These are phyloP conservation scores for Cantharis nigra DNA, from an alignment of 2,888 invertebrate genomes.

Conservation along the genomic window DNA sequence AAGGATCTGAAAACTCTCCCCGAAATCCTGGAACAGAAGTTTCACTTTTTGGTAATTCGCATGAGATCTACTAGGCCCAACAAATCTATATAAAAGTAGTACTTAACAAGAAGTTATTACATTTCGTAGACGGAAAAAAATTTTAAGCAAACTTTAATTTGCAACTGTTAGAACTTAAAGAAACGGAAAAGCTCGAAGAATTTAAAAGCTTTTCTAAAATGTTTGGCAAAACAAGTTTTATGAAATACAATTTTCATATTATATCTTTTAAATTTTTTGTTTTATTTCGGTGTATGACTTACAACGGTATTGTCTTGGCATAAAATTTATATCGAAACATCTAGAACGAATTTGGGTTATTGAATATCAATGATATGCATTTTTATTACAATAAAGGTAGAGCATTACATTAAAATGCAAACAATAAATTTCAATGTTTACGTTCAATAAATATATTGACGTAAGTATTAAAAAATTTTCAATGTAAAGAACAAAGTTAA, in stretches of 20 bases:
- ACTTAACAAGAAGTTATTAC: conserved; percentile 7
- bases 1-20: conserved; percentile 95
- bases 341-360: background rate
- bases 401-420: background rate
- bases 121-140: background rate
- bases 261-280: background rate
- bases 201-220: background rate
- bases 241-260: background rate
- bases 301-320: background rate
- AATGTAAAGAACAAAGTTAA: background rate
- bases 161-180: background rate
- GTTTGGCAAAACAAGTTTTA: background rate
- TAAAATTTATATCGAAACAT: background rate
- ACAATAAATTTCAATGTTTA: background rate
- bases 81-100: conserved; percentile 43
- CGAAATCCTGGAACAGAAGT: conserved; percentile 84
- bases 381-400: background rate
- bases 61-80: conserved; percentile 47
- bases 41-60: conserved; percentile 47
- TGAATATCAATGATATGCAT: background rate
- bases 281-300: background rate
- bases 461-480: background rate
- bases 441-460: background rate
- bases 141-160: background rate
- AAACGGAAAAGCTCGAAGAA: background rate